phyloP scores from a whole-genome alignment of 2,797 vertebrate genomes.

The Apogon hyalosoma region DNA sequence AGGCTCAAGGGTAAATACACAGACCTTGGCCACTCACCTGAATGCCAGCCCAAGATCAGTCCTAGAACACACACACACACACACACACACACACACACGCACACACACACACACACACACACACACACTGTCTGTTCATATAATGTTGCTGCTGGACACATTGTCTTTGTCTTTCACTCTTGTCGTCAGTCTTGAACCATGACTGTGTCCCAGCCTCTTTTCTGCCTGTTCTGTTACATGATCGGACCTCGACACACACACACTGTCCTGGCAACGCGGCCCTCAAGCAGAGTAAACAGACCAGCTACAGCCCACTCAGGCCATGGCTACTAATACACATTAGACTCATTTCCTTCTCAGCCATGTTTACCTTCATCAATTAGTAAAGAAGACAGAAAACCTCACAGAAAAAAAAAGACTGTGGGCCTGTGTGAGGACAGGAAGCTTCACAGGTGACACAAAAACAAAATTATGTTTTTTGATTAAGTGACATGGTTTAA shows the following conservation, averaged over 20 bases:
- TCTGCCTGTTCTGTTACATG: slow-evolving; percentile 42
- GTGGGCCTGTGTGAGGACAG: slow-evolving; percentile 17
- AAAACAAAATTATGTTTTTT: slow-evolving; percentile 13
- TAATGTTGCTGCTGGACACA: slow-evolving; percentile 8
- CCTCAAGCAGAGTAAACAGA: slow-evolving; percentile 62
- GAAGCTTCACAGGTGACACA: slow-evolving; percentile 7
- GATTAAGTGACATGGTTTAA: no score
- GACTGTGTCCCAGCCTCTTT: slow-evolving; percentile 17
- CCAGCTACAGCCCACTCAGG: slow-evolving; percentile 40
- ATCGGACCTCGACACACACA: slow-evolving; percentile 36
- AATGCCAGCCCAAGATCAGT: slow-evolving; percentile 26
- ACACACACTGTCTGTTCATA: background rate
- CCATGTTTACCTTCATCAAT: slow-evolving; percentile 64
- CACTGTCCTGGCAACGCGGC: slow-evolving; percentile 56
- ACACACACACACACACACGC: slow-evolving; percentile 1
- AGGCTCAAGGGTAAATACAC: slow-evolving; percentile 29
- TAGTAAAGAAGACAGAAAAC: slow-evolving; percentile 50
- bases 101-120: slow-evolving; percentile 1
- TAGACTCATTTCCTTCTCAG: slow-evolving; percentile 65
- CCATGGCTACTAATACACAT: slow-evolving; percentile 52
- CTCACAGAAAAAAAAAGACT: background rate
- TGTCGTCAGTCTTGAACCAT: background rate
- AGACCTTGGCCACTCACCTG: slow-evolving; percentile 12
- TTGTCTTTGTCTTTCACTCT: background rate
- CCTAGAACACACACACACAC: background rate